Conservation (phyloP, 2,113 vertebrate genomes). For the Sapajus apella region DNA sequence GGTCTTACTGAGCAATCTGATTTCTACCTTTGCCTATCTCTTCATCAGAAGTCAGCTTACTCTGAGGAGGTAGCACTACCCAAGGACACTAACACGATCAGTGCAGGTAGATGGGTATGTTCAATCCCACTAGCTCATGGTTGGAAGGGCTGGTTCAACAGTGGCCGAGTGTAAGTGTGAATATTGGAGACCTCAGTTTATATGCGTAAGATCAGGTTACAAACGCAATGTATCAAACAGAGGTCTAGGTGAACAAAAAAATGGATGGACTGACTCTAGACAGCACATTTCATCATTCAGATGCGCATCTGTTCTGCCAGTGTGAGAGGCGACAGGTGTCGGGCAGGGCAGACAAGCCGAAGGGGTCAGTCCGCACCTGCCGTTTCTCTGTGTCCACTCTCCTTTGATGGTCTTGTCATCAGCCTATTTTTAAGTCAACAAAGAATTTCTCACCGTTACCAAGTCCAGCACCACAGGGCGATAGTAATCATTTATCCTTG, state of each 20-base stretch:
- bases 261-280: neutral
- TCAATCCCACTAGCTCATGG: neutral
- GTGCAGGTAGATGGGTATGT: accelerated
- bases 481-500: neutral
- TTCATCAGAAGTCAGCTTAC: neutral
- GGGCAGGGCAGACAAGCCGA: neutral
- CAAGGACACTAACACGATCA: neutral
- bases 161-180: neutral
- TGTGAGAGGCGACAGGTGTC: accelerated
- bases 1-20: neutral
- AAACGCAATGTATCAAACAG: neutral
- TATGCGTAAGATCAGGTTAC: accelerated
- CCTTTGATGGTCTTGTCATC: neutral
- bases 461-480: neutral
- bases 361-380: accelerated
- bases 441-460: neutral
- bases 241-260: neutral
- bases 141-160: neutral
- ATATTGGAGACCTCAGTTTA: neutral
- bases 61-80: neutral
- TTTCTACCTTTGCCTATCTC: neutral
- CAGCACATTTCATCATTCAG: accelerated
- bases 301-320: neutral
- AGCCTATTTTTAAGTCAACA: neutral
- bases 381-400: neutral